Evolutionary conservation across 2,888 invertebrate genomes (phyloP).

Genomic region (Abrostola tripartita): DNA sequence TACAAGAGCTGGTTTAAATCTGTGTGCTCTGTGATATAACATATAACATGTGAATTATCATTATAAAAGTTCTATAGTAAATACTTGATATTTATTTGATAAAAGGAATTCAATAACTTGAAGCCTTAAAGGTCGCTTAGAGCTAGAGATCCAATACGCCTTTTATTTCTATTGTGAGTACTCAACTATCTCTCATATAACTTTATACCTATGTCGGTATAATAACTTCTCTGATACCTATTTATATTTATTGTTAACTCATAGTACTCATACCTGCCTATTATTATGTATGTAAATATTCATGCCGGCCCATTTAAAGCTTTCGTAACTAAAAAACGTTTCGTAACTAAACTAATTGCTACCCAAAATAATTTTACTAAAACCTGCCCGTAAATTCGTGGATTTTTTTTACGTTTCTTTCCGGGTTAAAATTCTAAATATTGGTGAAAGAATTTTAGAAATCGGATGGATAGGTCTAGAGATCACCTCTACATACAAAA

Average conservation of each 20-base stretch:
- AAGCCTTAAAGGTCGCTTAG: conserved; percentile 32
- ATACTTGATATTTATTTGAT: conserved; percentile 28
- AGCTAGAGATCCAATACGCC: conserved; percentile 43
- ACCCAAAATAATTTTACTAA: too few species aligned
- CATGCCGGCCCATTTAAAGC: too few species aligned
- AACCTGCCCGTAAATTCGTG: too few species aligned
- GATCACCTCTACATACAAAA: too few species aligned
- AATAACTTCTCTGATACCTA: neutral
- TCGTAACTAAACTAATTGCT: too few species aligned
- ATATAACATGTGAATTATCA: neutral
- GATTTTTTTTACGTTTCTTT: too few species aligned
- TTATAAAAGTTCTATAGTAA: conserved; percentile 14
- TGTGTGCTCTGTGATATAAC: neutral
- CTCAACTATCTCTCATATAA: conserved; percentile 13
- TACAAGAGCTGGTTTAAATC: neutral
- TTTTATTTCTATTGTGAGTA: conserved; percentile 40
- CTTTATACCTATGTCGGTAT: conserved; percentile 3
- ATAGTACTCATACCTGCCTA: too few species aligned
- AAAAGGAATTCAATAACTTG: conserved; percentile 53
- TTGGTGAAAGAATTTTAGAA: too few species aligned
- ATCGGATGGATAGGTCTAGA: too few species aligned
- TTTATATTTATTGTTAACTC: neutral
- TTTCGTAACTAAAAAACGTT: too few species aligned
- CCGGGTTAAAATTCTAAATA: too few species aligned
- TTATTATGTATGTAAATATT: too few species aligned